These are phyloP conservation scores for Meganola albula DNA, from an alignment of 2,888 invertebrate species.

Conservation along the genomic window DNA sequence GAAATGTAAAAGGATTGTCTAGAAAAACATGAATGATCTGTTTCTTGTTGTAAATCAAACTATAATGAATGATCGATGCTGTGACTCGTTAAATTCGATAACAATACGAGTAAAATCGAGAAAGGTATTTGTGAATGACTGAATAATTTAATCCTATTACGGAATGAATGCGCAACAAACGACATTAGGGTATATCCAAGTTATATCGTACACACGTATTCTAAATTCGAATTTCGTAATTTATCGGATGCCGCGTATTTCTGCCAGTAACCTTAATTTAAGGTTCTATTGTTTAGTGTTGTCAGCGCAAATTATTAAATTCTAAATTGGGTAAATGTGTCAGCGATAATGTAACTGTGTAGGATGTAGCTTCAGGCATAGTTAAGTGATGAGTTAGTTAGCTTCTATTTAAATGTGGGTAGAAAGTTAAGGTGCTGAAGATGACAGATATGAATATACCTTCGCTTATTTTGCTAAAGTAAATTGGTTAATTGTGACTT, in stretches of 20 bases:
- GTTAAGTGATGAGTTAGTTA: conserved; percentile 52
- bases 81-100: too few relatives aligned
- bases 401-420: conserved; percentile 54
- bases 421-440: conserved; percentile 58
- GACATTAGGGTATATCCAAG: too few relatives aligned
- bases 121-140: conserved; percentile 19
- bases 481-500: conserved; percentile 42
- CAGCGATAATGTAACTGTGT: conserved; percentile 46
- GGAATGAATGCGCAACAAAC: conserved; percentile 19
- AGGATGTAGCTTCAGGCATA: conserved; percentile 58
- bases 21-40: too few relatives aligned
- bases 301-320: conserved; percentile 57
- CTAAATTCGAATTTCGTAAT: conserved; percentile 41
- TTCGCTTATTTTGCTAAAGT: conserved; percentile 39
- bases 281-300: conserved; percentile 61
- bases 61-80: conserved; percentile 22
- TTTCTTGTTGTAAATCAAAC: conserved; percentile 32
- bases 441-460: conserved; percentile 66
- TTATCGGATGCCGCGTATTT: conserved; percentile 39
- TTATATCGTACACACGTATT: too few relatives aligned
- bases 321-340: conserved; percentile 64
- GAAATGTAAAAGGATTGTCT: conserved; percentile 57
- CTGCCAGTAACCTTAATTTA: conserved; percentile 53
- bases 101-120: too few relatives aligned
- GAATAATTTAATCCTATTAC: conserved; percentile 26